Evolutionary conservation across 2,888 invertebrate genomes (phyloP).

Genomic region (Dolomedes plantarius): DNA sequence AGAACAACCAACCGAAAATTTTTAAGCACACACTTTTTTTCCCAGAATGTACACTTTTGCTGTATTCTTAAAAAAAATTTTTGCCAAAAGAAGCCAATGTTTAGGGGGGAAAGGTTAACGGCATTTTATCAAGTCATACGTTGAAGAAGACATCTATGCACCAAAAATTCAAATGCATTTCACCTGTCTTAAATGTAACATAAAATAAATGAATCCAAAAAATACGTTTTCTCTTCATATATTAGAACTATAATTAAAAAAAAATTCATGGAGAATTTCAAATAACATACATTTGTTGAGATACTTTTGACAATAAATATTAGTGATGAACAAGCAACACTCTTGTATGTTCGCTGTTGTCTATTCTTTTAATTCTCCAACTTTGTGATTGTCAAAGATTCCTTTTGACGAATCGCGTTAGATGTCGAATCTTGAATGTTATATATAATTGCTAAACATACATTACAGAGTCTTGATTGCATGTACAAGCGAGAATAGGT

Average conservation of each 20-base stretch:
- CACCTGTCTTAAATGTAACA: background rate
- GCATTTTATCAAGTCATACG: background rate
- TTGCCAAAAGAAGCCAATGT: background rate
- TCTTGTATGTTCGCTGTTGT: background rate
- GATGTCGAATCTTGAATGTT: too few relatives aligned
- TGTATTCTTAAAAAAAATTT: background rate
- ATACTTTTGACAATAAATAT: background rate
- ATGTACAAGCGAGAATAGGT: too few relatives aligned
- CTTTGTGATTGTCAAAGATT: too few relatives aligned
- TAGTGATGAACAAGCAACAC: background rate
- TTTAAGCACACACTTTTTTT: too few relatives aligned
- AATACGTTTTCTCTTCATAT: too few relatives aligned
- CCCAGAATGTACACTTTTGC: conserved; percentile 6
- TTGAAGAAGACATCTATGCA: background rate
- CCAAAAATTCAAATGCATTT: background rate
- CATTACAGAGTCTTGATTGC: too few relatives aligned
- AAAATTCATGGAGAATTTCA: too few relatives aligned
- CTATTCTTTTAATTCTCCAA: background rate
- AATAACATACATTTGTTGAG: background rate
- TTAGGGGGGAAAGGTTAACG: background rate
- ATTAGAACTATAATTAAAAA: too few relatives aligned
- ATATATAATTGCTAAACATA: too few relatives aligned
- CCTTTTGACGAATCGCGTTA: too few relatives aligned
- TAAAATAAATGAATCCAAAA: background rate
- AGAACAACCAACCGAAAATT: too few relatives aligned